These are phyloP conservation scores for Saturnia pavonia DNA, from an alignment of 2,888 invertebrate species.

Conservation along the genomic window DNA sequence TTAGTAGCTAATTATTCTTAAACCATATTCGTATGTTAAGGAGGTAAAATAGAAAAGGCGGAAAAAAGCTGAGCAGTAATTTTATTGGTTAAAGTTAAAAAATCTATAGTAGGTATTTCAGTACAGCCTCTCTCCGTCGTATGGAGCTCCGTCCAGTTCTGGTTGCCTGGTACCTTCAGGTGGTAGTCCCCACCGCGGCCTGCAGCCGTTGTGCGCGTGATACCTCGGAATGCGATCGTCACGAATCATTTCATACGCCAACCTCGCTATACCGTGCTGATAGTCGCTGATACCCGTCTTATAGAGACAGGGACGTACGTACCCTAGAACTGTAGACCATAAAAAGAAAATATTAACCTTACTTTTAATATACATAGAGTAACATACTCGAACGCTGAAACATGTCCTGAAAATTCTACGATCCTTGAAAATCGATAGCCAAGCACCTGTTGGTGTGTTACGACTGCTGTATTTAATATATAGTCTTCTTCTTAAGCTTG, in stretches of 20 bases:
- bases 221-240: slow-evolving; percentile 64
- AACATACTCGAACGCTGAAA: neutral
- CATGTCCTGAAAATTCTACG: too few species aligned
- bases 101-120: slow-evolving; percentile 26
- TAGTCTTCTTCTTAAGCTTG: too few species aligned
- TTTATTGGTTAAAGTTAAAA: slow-evolving; percentile 20
- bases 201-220: slow-evolving; percentile 61
- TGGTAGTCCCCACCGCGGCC: slow-evolving; percentile 65
- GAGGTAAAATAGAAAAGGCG: neutral
- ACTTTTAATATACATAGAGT: neutral
- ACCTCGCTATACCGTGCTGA: slow-evolving; percentile 61
- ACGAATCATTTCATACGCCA: slow-evolving; percentile 69
- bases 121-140: slow-evolving; percentile 64
- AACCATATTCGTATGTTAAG: neutral
- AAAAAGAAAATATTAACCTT: neutral
- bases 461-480: too few species aligned
- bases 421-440: too few species aligned
- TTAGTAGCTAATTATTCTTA: neutral
- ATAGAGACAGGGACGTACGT: slow-evolving; percentile 58
- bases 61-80: neutral
- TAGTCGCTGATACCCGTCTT: slow-evolving; percentile 68
- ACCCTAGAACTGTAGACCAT: slow-evolving; percentile 55
- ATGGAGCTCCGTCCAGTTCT: slow-evolving; percentile 63
- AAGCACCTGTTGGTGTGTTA: too few species aligned
- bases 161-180: slow-evolving; percentile 68